Percentiles rank a stretch among this genome's conserved stretches.
Conservation (phyloP, 2,797 vertebrate genomes). For the Fundulus diaphanus region DNA sequence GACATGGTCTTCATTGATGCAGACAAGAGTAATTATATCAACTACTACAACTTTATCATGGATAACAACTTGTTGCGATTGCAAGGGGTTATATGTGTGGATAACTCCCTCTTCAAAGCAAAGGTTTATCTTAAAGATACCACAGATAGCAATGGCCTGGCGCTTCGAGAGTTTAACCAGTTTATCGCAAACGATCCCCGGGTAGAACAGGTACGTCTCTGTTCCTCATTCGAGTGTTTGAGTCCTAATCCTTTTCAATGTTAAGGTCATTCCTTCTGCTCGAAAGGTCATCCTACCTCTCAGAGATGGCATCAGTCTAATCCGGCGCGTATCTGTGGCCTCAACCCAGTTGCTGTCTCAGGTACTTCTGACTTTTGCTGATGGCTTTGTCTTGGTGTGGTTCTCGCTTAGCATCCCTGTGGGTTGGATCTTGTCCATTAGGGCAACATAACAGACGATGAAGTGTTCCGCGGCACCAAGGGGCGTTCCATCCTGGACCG, state of each 20-base stretch:
- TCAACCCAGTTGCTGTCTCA: constrained; percentile 43
- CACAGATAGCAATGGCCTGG: constrained; percentile 79
- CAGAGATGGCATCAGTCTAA: constrained; percentile 82
- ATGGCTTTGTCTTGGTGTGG: not conserved
- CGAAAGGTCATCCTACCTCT: constrained; percentile 82
- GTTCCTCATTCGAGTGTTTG: not conserved
- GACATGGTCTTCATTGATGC: constrained; percentile 88
- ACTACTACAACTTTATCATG: constrained; percentile 86
- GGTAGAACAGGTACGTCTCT: constrained; percentile 78
- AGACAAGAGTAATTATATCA: constrained; percentile 85
- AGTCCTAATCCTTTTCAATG: not conserved
- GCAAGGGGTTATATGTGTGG: constrained; percentile 83
- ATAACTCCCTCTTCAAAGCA: constrained; percentile 85
- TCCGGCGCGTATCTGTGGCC: constrained; percentile 61
- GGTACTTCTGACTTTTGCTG: constrained; percentile 48
- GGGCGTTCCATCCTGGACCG: constrained; percentile 75
- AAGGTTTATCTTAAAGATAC: constrained; percentile 83
- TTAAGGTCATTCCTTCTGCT: constrained; percentile 2
- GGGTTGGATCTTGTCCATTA: constrained; percentile 29
- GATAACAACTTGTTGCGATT: constrained; percentile 84
- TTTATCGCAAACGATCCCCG: constrained; percentile 78
- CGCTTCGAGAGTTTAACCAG: constrained; percentile 82
- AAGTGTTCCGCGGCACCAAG: constrained; percentile 77
- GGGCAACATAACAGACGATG: constrained; percentile 71
- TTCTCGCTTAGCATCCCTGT: not conserved